These are phyloP conservation scores for Brenthis ino DNA, from an alignment of 2,888 invertebrate species.

Conservation along the genomic window DNA sequence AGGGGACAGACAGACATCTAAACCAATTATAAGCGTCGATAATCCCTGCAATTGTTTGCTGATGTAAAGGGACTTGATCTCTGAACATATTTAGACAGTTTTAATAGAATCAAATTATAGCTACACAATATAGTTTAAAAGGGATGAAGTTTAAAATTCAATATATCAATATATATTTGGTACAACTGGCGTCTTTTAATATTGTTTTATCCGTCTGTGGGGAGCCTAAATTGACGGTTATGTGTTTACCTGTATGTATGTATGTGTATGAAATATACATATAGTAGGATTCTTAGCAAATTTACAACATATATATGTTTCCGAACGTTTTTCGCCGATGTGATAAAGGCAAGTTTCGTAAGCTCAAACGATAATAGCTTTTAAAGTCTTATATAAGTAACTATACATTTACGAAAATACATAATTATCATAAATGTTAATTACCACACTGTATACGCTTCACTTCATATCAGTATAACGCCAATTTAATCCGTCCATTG, in stretches of 20 bases:
- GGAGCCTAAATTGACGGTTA: too few species aligned
- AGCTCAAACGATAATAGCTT: too few species aligned
- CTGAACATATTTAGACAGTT: slow-evolving; percentile 50
- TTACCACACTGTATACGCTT: slow-evolving; percentile 17
- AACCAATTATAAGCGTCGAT: slow-evolving; percentile 75
- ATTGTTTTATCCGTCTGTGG: too few species aligned
- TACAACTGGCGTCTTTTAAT: too few species aligned
- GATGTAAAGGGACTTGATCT: slow-evolving; percentile 46
- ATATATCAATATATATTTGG: too few species aligned
- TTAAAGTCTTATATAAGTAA: background rate
- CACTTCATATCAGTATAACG: slow-evolving; percentile 59
- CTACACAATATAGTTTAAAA: background rate
- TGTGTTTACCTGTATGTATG: too few species aligned
- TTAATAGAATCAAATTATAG: slow-evolving; percentile 48
- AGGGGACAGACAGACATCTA: slow-evolving; percentile 60
- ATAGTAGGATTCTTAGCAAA: too few species aligned
- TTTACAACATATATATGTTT: too few species aligned
- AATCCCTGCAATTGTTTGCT: slow-evolving; percentile 63
- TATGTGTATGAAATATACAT: too few species aligned
- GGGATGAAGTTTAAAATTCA: background rate
- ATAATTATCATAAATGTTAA: slow-evolving; percentile 18
- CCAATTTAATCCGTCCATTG: slow-evolving; percentile 77
- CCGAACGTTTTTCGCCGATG: too few species aligned
- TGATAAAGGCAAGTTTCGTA: too few species aligned
- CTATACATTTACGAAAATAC: slow-evolving; percentile 6